Evolutionary conservation across 2,888 invertebrate species (phyloP), one percentile per base, ranked within the genome.

Genomic region (Rhimphoctona megacephalus): DNA sequence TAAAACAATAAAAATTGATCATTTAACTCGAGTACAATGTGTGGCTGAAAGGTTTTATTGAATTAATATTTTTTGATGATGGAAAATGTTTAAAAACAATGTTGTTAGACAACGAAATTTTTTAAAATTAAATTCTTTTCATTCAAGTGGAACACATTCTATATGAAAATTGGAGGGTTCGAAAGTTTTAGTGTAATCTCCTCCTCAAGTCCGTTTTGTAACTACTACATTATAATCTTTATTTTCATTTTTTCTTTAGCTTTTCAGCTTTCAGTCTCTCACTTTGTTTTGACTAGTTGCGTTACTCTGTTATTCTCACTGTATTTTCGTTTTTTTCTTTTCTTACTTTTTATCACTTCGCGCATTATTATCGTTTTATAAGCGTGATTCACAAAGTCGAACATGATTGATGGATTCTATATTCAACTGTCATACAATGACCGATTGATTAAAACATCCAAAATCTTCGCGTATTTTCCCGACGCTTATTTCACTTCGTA

Each of bases 191-290:
- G n/a, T 25, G 52, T 67, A 81, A 81, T 19, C 67, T 52, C 57
- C 81, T 74, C 81, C 25, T 64, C 49, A 66, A 85, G 76, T 77
- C 77, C 80, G 73, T 81, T 67, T 83, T 69, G 83, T 81, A 86
- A 86, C 86, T 86, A 86, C 86, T 67, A 83, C 83, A 83, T 79
- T 76, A 80, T 74, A 84, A 83, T 81, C 86, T 86, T 81, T 82
- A 78, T 46, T 81, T 46, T 43, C 52, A 72, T 83, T 64, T 70
- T 64, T 72, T 64, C 30, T 77, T 67, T 64, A 79, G 86, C 86
- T 67, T 57, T 54, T 78, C 52, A 78, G 86, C 81, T 83, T 83
- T 81, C 81, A 83, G 85, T 86, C 79, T 81, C 81, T 86, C 86
- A 83, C 86, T 69, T 74, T 61, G 69, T 78, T 54, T 73, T 61